A percentile compares a stretch with the other conserved stretches of the same genome.
Evolutionary conservation across 2,113 vertebrate genomes (phyloP).

Genomic region (Anoura caudifer): DNA sequence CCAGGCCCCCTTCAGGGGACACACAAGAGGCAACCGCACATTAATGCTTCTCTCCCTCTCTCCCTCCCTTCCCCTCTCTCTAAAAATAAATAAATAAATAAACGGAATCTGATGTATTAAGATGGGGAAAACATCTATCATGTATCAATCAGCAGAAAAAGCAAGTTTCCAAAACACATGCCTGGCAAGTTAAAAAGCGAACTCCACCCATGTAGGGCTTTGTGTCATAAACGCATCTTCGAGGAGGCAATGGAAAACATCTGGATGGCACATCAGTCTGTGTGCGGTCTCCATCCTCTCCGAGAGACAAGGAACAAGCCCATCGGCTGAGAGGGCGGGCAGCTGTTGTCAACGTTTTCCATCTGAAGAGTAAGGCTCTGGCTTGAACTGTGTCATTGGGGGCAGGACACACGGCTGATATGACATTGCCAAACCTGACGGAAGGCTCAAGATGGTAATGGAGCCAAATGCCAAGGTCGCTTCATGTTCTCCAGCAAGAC

Average conservation of each 20-base stretch:
- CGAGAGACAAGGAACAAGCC: not conserved
- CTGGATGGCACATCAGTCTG: not conserved
- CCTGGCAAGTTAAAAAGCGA: not conserved
- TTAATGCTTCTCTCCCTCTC: too few species aligned
- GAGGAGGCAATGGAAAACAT: not conserved
- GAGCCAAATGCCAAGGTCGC: not conserved
- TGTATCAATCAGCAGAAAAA: not conserved
- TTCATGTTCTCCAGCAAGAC: not conserved
- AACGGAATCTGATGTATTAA: not conserved
- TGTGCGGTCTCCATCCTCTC: constrained; percentile 1
- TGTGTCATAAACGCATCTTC: not conserved
- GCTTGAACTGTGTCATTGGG: not conserved
- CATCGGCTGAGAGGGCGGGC: not conserved
- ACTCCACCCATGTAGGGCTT: fast-evolving
- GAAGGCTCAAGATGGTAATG: not conserved
- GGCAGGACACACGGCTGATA: not conserved
- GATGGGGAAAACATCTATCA: not conserved
- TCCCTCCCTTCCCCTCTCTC: too few species aligned
- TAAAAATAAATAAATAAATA: not conserved
- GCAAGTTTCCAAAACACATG: not conserved
- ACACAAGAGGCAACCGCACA: too few species aligned
- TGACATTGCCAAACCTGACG: not conserved
- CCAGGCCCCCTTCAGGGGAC: too few species aligned
- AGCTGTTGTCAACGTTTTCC: not conserved
- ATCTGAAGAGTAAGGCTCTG: not conserved